Evolutionary conservation across 2,113 vertebrate species (phyloP), one percentile per base, ranked within the genome.

Genomic region (Scomber japonicus): DNA sequence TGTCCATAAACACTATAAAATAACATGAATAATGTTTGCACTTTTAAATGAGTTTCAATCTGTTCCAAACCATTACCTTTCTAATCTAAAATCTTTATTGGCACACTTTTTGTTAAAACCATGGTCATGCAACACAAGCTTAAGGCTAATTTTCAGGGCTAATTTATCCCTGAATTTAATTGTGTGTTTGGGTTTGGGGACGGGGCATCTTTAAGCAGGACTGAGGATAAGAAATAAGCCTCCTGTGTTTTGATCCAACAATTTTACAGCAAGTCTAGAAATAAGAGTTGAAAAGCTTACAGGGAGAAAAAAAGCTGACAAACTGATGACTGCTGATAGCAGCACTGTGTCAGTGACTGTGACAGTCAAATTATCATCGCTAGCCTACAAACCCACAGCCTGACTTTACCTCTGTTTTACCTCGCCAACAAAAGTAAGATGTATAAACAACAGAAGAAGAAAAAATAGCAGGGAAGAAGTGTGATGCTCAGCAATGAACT

Each of bases 11-110:
- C 50, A 62, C 65, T 70, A 57, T 54, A 71, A 70, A 62, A 78
- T 79, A 12, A 49, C 31, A 66, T 80, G 57, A 84, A 88, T 77
- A 82, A 82, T 81, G 81, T 87, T 78, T 84, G 71, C 73, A 78
- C 76, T 48, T 88, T 83, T 75, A 68, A 71, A 83, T 12, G 67
- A 68, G 46, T 62, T 27, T 67, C 77, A 83, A 88, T 91, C 78
- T 19, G 71, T 85, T 88, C 88, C 74, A 53, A 84, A 65, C 57
- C 79, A 76, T 82, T 84, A 82, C 35, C n/a, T 68, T 63, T 67
- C 61, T 80, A 48, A 76, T 85, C 78, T 66, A 45, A 79, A 73
- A 67, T 78, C 77, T 72, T 24, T 74, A 77, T 66, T 67, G 56
- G 72, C 70, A 80, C 16, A 53, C 0, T 64, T 62, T 11, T 48